Evolutionary conservation across 2,797 vertebrate genomes (phyloP).

Genomic region (Dromococcyx pavoninus): DNA sequence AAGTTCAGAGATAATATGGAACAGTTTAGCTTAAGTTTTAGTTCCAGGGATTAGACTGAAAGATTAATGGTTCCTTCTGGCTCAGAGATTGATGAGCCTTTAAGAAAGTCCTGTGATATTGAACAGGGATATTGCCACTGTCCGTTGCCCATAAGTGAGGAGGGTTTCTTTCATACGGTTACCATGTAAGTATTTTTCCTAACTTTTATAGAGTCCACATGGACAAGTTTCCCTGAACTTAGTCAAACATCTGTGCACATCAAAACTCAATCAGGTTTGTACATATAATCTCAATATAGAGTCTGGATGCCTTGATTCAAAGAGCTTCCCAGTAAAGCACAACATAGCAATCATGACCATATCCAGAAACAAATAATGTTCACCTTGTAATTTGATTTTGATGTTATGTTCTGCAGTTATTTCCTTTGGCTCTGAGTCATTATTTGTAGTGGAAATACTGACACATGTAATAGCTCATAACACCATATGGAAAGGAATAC

Average conservation of each 20-base stretch:
- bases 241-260: neutral
- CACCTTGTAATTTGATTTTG: conserved; percentile 48
- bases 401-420: neutral
- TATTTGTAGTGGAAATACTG: conserved; percentile 73
- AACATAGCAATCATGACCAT: neutral
- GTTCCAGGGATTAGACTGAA: neutral
- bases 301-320: neutral
- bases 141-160: fast-evolving
- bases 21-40: neutral
- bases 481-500: conserved; percentile 3
- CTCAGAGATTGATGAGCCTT: neutral
- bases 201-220: neutral
- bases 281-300: neutral
- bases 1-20: neutral
- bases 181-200: neutral
- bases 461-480: conserved; percentile 24
- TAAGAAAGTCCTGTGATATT: neutral
- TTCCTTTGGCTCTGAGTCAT: conserved; percentile 9
- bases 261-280: neutral
- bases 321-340: neutral
- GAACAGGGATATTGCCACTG: neutral
- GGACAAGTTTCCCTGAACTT: neutral
- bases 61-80: neutral
- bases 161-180: neutral
- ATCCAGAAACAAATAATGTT: conserved; percentile 5